Evolutionary conservation across 2,797 vertebrate genomes (phyloP), one percentile per base, ranked within the genome.

Genomic region (Tragopan temminckii): DNA sequence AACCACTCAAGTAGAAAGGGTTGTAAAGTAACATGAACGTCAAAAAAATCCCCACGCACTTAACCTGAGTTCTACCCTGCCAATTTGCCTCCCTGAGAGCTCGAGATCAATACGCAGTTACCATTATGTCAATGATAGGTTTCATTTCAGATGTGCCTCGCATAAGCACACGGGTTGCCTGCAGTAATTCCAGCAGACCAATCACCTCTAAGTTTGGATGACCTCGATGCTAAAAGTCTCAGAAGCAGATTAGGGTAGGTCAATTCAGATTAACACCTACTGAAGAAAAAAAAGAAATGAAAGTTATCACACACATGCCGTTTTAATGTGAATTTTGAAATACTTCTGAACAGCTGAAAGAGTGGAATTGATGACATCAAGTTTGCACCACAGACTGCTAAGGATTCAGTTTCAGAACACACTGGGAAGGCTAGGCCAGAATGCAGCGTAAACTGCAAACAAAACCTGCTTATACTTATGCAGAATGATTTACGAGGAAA

Each of bases 391-490:
- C 63, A 76, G 11, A 33, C 45, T 61, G 19, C 21, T 57, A 76
- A 57, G 33, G 5, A 67, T 58, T 70, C n/a, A 9, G 58, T 11
- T 87, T 36, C 53, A 70, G 59, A 72, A 67, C 13, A 68, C 6
- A 52, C 5, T 52, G 46, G 11, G 13, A 10, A 9, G 68, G 19
- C 11, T 15, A 11, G 25, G 59, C 50, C 50, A 53, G 68, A n/a
- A 2, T 0, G 2, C 21, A 63, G 52, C 23, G 13, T 5, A 33
- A 33, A 19, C 42, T 42, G 42, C 71, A 83, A 87, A 27, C 31
- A 40, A 85, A 40, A 7, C 8, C 5, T 4, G 1, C 0, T 0
- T 4, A 12, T 3, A 29, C 3, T 33, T 77, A 18, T 64, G 7
- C 31, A 77, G 36, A 93, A 62, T 3, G 5, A 67, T 33, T 42